Evolutionary conservation across 37 sponge, comb jelly and placozoan genomes (phyloP).

Genomic region (Cliona cf. orientalis): DNA sequence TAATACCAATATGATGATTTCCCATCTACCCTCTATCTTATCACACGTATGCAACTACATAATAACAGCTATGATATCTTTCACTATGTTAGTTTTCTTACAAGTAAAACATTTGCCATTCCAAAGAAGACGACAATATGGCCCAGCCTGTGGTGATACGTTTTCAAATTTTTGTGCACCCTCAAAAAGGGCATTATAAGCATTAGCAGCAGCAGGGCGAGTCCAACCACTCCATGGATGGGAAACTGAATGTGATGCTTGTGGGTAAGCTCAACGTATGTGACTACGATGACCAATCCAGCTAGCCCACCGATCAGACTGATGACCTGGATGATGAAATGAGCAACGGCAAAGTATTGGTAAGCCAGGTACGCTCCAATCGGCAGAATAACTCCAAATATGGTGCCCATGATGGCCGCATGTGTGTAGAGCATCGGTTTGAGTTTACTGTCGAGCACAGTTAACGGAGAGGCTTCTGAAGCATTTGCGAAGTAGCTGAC

Average conservation of each 20-base stretch:
- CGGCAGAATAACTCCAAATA: constrained; percentile 51
- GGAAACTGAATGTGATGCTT: constrained; percentile 24
- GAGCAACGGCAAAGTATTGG: not conserved
- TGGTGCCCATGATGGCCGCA: constrained; percentile 46
- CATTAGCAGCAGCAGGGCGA: constrained; percentile 27
- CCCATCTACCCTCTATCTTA: too few species aligned
- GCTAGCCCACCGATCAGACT: constrained; percentile 15
- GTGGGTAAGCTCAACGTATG: constrained; percentile 30
- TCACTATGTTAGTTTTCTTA: constrained; percentile 20
- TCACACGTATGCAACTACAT: too few species aligned
- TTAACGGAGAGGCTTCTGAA: not conserved
- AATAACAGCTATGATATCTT: too few species aligned
- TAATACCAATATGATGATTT: too few species aligned
- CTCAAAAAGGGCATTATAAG: constrained; percentile 40
- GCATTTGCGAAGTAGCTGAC: not conserved
- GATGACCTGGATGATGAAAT: constrained; percentile 39
- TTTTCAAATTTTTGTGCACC: not conserved
- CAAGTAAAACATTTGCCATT: constrained; percentile 51
- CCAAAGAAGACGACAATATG: constrained; percentile 54
- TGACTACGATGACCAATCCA: constrained; percentile 38
- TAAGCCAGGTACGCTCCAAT: constrained; percentile 52
- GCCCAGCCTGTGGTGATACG: constrained; percentile 43
- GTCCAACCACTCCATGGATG: constrained; percentile 51
- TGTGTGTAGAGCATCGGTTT: constrained; percentile 45
- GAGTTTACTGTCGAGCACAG: not conserved